phyloP scores from a whole-genome alignment of 2,797 vertebrate genomes.

The Squalus acanthias region DNA sequence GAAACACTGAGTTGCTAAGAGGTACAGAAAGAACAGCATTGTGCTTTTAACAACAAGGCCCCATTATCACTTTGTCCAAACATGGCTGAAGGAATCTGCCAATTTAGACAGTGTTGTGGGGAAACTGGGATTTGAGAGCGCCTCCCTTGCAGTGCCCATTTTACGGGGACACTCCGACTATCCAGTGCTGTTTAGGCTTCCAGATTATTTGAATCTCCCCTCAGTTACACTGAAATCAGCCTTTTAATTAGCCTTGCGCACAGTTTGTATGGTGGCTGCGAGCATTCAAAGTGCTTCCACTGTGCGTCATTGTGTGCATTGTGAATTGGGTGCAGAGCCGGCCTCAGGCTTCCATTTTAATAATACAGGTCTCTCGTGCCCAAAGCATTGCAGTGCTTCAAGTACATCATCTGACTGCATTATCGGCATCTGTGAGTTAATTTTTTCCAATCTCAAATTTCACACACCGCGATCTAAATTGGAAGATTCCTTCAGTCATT shows the following conservation, averaged over 20 bases:
- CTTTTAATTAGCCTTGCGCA: neutral
- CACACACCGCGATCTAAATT: neutral
- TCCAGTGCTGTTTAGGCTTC: neutral
- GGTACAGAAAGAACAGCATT: no score
- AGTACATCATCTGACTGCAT: neutral
- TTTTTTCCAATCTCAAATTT: neutral
- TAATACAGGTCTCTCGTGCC: neutral
- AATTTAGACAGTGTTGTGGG: neutral
- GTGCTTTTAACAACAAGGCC: neutral
- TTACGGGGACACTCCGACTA: neutral
- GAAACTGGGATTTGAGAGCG: neutral
- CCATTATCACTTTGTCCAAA: neutral
- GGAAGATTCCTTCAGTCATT: neutral
- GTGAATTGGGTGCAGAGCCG: neutral
- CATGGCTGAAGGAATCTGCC: neutral
- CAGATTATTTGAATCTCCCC: neutral
- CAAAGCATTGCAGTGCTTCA: neutral
- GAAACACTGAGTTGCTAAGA: neutral
- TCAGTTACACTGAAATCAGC: neutral
- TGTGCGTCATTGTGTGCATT: neutral
- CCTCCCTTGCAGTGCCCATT: neutral
- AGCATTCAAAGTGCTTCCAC: neutral
- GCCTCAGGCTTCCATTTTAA: neutral
- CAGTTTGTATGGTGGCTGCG: neutral
- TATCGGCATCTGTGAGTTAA: neutral